Percentiles rank a stretch among this genome's conserved stretches.
Evolutionary conservation across 2,888 invertebrate species (phyloP).

Genomic region (Chydorus sphaericus): DNA sequence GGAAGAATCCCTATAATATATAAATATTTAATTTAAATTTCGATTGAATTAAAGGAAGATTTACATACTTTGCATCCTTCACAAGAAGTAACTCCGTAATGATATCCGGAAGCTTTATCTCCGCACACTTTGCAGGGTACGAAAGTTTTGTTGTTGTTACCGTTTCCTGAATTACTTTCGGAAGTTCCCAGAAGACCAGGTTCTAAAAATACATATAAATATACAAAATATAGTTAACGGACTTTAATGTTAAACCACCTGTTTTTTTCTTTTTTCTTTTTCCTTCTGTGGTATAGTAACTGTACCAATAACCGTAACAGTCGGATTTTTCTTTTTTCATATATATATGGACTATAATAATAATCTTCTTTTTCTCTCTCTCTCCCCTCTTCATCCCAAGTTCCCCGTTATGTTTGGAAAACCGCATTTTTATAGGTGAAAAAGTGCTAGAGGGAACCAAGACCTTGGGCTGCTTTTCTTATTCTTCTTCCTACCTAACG

Average conservation of each 20-base stretch:
- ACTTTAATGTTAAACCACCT: neutral
- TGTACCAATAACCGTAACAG: slow-evolving; percentile 4
- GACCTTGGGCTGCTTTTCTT: too few species aligned
- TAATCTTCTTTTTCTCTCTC: neutral
- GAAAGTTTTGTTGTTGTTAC: slow-evolving; percentile 58
- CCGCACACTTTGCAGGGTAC: slow-evolving; percentile 94
- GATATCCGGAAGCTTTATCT: slow-evolving; percentile 88
- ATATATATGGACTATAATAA: neutral
- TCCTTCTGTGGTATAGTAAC: too few species aligned
- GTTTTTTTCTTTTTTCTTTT: neutral
- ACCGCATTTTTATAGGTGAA: too few species aligned
- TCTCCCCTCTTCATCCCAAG: neutral
- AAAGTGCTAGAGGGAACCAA: too few species aligned
- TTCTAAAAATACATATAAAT: neutral
- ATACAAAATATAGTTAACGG: neutral
- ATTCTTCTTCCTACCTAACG: too few species aligned
- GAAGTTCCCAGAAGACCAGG: neutral
- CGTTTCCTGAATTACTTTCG: neutral
- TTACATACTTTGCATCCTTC: slow-evolving; percentile 94
- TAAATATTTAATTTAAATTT: too few species aligned
- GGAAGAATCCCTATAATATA: slow-evolving; percentile 92
- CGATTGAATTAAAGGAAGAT: neutral
- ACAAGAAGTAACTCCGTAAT: slow-evolving; percentile 95
- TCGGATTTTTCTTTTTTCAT: neutral
- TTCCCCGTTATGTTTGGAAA: neutral